Evolutionary conservation across 2,797 vertebrate species (phyloP).

Genomic region (Molossus molossus): DNA sequence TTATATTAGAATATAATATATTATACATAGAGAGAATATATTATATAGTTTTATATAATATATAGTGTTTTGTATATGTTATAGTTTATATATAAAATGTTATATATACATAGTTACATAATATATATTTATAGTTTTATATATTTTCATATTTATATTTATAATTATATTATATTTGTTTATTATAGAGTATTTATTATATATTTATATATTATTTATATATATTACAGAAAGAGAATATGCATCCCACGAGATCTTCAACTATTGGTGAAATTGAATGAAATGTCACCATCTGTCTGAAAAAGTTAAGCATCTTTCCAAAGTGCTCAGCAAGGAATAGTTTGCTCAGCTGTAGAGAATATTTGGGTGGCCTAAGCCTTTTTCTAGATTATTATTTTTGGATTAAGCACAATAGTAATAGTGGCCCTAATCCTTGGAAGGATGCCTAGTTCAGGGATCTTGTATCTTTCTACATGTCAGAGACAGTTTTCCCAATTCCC

Average conservation of each 20-base stretch:
- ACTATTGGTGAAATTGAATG: neutral
- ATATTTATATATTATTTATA: neutral
- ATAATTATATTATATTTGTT: neutral
- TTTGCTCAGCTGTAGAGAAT: slow-evolving; percentile 51
- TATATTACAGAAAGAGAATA: neutral
- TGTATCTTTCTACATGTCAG: neutral
- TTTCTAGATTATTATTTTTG: slow-evolving; percentile 11
- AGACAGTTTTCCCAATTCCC: neutral
- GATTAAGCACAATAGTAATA: slow-evolving; percentile 13
- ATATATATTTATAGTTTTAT: neutral
- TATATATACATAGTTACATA: too few species aligned
- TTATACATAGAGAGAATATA: neutral
- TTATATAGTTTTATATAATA: neutral
- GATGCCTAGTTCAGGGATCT: neutral
- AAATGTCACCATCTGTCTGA: neutral
- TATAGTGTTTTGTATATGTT: neutral
- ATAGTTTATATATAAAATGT: too few species aligned
- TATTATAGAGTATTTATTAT: neutral
- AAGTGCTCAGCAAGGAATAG: neutral
- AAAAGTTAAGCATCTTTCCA: slow-evolving; percentile 25
- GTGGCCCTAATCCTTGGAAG: neutral
- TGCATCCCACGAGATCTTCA: neutral
- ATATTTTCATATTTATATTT: neutral
- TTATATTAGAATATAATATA: neutral
- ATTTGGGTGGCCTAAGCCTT: slow-evolving; percentile 21